Conservation (phyloP, 1,140 invertebrate genomes). For the Habropoda laboriosa region DNA sequence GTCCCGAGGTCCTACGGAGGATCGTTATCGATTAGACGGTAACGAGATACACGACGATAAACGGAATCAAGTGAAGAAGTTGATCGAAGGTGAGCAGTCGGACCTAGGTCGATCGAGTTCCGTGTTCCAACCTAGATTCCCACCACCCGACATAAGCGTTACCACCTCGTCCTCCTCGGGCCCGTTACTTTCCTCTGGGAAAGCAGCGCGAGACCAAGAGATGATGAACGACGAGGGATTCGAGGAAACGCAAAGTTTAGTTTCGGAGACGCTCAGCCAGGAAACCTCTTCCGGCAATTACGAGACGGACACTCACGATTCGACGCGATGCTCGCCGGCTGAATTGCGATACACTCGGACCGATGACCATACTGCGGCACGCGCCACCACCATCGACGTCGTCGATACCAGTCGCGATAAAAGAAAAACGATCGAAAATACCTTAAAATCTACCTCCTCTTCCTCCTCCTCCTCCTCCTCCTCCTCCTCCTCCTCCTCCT, state of each 20-base stretch:
- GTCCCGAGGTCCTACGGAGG: neutral
- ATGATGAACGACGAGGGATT: conserved; percentile 93
- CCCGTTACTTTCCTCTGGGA: conserved; percentile 48
- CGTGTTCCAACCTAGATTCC: conserved; percentile 67
- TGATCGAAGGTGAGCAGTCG: neutral
- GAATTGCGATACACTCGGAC: conserved; percentile 65
- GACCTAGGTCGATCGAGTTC: conserved; percentile 6
- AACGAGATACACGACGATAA: neutral
- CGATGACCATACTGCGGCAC: neutral
- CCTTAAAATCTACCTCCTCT: neutral
- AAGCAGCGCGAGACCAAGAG: conserved; percentile 84
- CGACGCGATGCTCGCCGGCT: conserved; percentile 77
- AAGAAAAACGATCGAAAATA: neutral
- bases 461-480: neutral
- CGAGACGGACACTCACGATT: conserved; percentile 84
- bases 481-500: neutral
- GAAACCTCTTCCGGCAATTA: conserved; percentile 89
- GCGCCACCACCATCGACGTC: neutral
- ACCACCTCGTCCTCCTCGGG: conserved; percentile 70
- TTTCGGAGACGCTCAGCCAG: conserved; percentile 92
- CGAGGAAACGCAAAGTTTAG: conserved; percentile 92
- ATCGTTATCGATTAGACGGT: neutral
- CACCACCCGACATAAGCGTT: conserved; percentile 80
- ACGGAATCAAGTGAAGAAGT: neutral
- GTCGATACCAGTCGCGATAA: neutral